Evolutionary conservation across 2,888 invertebrate species (phyloP).

Genomic region (Ferdinandea cuprea): DNA sequence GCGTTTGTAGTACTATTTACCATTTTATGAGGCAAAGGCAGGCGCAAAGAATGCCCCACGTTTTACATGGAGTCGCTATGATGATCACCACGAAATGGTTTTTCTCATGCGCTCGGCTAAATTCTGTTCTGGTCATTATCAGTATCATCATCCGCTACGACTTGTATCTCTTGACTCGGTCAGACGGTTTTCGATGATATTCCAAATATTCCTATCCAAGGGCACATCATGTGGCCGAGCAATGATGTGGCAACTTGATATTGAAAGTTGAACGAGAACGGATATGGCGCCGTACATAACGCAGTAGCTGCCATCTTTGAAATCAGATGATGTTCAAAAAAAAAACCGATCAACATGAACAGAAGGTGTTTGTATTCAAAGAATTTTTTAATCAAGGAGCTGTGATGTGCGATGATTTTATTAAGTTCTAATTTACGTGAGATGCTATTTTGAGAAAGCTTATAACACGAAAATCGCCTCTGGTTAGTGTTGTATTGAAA

Average conservation of each 20-base stretch:
- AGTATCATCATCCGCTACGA: constrained; percentile 23
- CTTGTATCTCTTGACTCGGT: constrained; percentile 17
- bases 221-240: constrained; percentile 35
- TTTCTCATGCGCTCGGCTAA: constrained; percentile 6
- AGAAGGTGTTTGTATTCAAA: constrained; percentile 53
- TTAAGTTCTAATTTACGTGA: constrained; percentile 65
- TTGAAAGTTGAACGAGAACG: constrained; percentile 36
- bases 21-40: constrained; percentile 5
- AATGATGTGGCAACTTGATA: constrained; percentile 60
- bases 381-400: constrained; percentile 44
- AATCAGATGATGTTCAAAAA: constrained; percentile 17
- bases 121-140: constrained; percentile 40
- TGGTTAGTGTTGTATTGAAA: constrained; percentile 64
- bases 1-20: constrained; percentile 18
- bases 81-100: constrained; percentile 49
- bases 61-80: constrained; percentile 47
- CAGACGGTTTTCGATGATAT: constrained; percentile 34
- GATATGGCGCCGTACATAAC: constrained; percentile 54
- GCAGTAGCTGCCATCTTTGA: constrained; percentile 37
- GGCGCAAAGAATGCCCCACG: constrained; percentile 8
- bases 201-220: constrained; percentile 47
- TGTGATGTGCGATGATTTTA: constrained; percentile 39
- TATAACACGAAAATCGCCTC: constrained; percentile 54
- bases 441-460: constrained; percentile 59
- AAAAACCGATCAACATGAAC: constrained; percentile 10